These are phyloP conservation scores for Periophthalmus magnuspinnatus DNA, from an alignment of 2,797 vertebrate genomes.

Conservation along the genomic window DNA sequence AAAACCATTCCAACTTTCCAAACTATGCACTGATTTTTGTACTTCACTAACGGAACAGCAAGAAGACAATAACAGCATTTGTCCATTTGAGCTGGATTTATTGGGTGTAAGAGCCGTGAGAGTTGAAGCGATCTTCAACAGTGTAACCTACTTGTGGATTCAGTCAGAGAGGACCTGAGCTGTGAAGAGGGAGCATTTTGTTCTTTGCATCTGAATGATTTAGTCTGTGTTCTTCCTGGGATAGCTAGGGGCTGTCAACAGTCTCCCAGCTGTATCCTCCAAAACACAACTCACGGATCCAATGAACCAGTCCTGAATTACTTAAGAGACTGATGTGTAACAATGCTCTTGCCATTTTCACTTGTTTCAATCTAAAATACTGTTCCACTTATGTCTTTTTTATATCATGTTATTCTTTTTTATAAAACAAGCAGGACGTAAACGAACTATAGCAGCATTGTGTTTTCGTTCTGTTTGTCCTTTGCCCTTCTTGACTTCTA, in stretches of 20 bases:
- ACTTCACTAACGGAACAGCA: background rate
- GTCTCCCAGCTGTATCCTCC: constrained; percentile 71
- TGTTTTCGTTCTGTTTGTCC: background rate
- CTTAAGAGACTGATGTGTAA: constrained; percentile 59
- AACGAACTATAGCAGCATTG: background rate
- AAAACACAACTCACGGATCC: constrained; percentile 68
- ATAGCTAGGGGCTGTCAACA: constrained; percentile 69
- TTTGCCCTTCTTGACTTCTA: background rate
- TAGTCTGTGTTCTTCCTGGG: constrained; percentile 52
- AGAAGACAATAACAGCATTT: background rate
- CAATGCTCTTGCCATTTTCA: constrained; percentile 22
- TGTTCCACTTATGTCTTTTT: background rate
- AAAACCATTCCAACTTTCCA: background rate
- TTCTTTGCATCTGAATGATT: constrained; percentile 58
- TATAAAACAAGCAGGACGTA: background rate
- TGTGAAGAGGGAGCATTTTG: constrained; percentile 51
- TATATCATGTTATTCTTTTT: background rate
- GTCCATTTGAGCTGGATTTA: background rate
- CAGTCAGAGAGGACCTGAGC: constrained; percentile 34
- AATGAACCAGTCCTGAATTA: constrained; percentile 75
- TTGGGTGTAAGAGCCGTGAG: constrained; percentile 1
- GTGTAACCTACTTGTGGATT: constrained; percentile 36
- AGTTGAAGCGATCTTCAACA: constrained; percentile 9
- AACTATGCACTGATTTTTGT: background rate
- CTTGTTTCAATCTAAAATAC: background rate